Base-by-base conservation (phyloP, 1,140 invertebrate species). In the Ganaspis sp. region DNA sequence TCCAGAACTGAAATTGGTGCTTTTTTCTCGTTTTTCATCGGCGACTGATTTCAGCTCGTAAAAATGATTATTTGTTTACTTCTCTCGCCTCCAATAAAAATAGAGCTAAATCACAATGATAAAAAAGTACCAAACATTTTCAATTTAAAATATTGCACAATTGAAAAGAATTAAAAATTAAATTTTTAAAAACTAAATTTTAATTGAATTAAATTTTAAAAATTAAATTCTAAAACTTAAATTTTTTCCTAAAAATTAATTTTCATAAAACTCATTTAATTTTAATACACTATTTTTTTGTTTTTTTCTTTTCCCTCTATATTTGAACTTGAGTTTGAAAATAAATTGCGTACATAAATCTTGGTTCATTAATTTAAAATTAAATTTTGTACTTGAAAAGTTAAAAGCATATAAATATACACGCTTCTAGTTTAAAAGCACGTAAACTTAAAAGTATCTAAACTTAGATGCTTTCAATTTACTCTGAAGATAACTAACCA, bases 391-490 rank as follows among this genome's bases (percentile, higher is more conserved):
- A 49, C 45, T 49, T 49, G 17, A 49, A 49, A 49, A 49, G n/a
- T 15, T 49, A 17, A 49, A 49, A 49, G 45, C 45, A 49, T 49
- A 49, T 49, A 49, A 49, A 49, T 49, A 49, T 49, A 49, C 45
- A 49, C n/a, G 45, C 45, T 49, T 49, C 45, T 49, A 49, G 45
- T 49, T 49, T 49, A 49, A 49, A 49, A n/a, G 45, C 45, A 49
- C 45, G 45, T 49, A 49, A 49, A 49, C 45, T 49, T 49, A 49
- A 49, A 49, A 49, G 45, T 49, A 15, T 49, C 45, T 49, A 49
- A 49, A 49, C 45, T 49, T 49, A 49, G 45, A 17, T 49, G 45
- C 45, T 49, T 49, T 49, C 45, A 49, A 49, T 49, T 49, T 49
- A 49, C 45, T 49, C 17, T 15, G 17, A 49, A 17, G 45, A 49